Evolutionary conservation across 92 coral and sea anemone species (phyloP).

Genomic region (Parazoanthus darwini): DNA sequence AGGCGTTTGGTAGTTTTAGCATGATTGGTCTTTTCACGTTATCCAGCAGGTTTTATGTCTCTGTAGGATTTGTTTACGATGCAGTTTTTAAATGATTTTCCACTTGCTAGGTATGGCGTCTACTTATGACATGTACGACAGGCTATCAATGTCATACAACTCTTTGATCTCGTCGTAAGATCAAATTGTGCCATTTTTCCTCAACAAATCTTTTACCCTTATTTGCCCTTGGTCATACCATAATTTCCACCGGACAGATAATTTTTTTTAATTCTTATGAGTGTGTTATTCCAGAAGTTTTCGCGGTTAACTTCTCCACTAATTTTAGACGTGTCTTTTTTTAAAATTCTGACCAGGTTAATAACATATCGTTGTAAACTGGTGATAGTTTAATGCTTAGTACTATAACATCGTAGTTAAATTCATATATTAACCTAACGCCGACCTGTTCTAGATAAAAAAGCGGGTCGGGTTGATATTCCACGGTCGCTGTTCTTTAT

Average conservation of each 20-base stretch:
- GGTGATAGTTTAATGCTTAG: not conserved
- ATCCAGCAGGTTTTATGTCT: too few relatives aligned
- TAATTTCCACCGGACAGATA: not conserved
- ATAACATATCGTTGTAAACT: not conserved
- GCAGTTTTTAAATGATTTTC: too few relatives aligned
- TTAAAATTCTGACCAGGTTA: not conserved
- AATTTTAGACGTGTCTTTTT: not conserved
- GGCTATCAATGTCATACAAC: not conserved
- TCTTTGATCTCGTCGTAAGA: not conserved
- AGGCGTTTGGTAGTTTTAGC: too few relatives aligned
- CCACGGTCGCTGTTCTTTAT: not conserved
- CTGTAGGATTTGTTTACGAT: too few relatives aligned
- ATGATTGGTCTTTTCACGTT: too few relatives aligned
- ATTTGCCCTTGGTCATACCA: not conserved
- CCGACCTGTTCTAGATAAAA: not conserved
- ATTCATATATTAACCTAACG: not conserved
- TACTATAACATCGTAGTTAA: not conserved
- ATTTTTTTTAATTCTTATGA: not conserved
- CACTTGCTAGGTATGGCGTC: conserved; percentile 2
- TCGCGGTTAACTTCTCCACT: not conserved
- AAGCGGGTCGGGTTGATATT: not conserved
- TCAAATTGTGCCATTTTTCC: not conserved
- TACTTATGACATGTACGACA: not conserved
- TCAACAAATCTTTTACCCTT: not conserved
- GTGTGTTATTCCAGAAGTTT: not conserved